Evolutionary conservation across 2,888 invertebrate genomes (phyloP), one percentile per base, ranked within the genome.

Genomic region (Nudaria mundana): DNA sequence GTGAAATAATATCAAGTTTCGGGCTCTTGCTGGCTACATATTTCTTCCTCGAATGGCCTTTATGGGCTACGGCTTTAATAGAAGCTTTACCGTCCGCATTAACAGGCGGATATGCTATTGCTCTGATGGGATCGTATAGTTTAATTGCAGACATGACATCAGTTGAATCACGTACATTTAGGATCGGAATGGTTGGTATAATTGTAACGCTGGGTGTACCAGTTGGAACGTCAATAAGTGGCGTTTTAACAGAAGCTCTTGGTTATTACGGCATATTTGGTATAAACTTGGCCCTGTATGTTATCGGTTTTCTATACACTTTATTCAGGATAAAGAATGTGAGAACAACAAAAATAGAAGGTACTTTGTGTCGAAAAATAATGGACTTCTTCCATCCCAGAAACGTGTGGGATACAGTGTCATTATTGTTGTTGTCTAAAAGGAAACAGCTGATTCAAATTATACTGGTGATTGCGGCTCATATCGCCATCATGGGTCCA

Each of bases 141-240:
- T 92, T 91, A 52, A 81, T 93, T 4, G 90, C 92, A 13, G 91
- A 92, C 52, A 84, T 91, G 5, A 91, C 92, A 25, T 81, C 90
- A 1, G 40, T 90, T 13, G 91, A 92, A 54, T 85, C 90, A 49
- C 81, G 92, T 15, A 93, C 92, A 1, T 83, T 92, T 31, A 79
- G 92, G 57, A 83, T 92, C 30, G 93, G 92, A 8, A 63, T 92
- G n/a, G 84, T 92, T 8, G 90, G 88, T 35, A 76, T 90, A 3
- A 86, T 91, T 41, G 84, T 85, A 14, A 88, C 89, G 1, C 55
- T 91, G 14, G 86, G 87, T 12, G 59, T 90, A 20, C 90, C 90
- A 10, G 58, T 90, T 12, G 91, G 90, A 6, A 80, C 81, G 5
- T 71, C 87, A 12, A 67, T 91, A 22, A 90, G 91, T 66, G 91